Base-by-base conservation (phyloP, 1,140 invertebrate genomes). In the Micrasema longulum region DNA sequence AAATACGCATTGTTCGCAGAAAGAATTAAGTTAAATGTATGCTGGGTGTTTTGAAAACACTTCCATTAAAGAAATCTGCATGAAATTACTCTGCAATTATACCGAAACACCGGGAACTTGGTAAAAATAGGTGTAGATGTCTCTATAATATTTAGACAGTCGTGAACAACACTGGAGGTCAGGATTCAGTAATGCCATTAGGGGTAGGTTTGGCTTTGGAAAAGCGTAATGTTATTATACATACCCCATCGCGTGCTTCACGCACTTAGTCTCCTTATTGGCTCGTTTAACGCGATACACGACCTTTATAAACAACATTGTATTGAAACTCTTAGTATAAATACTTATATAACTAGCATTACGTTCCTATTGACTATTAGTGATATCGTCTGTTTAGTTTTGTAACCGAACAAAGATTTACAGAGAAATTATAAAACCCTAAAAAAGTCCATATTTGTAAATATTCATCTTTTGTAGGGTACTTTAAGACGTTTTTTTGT, bases 181-280 rank as follows among this genome's bases (percentile, higher is more conserved):
- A 36, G 52, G 52, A 55, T 55, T 55, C 16, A 4, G 52, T 55
- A 55, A 55, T 55, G 52, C 52, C 52, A 55, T 55, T 55, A 55
- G 52, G 7, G 16, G 52, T 18, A 38, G 36, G 31, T 12, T 14
- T 60, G 55, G 36, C 11, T 16, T n/a, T 22, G 22, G 55, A 38
- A 60, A 60, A 60, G 35, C 55, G 14, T 60, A 60, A 60, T 60
- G 36, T 60, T 60, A 60, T 60, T 60, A 60, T 38, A 31, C 26
- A 31, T 31, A 41, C 14, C 7, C 52, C 35, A 16, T 38, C 18
- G 55, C 55, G 36, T 60, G 55, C 16, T 41, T 60, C 55, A 60
- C 55, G 55, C 55, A 43, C 55, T 14, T 14, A 11, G 22, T 35
- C 10, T 31, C 36, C 36, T 60, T 60, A 60, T 60, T 60, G 55